Evolutionary conservation across 2,888 invertebrate species (phyloP).

Genomic region (Schizotus pectinicornis): DNA sequence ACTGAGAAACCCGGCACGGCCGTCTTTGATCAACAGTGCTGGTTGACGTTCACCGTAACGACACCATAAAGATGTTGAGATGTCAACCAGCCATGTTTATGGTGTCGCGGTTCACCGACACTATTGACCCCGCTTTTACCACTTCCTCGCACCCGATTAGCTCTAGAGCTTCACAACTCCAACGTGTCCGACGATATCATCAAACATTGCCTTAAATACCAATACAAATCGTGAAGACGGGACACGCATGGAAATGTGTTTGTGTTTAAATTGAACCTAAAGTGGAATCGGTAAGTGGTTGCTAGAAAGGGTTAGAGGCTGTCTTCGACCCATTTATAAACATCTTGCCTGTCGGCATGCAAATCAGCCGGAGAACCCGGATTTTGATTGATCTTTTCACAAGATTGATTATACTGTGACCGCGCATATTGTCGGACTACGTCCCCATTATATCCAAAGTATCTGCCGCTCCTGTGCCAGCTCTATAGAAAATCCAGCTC

Average conservation of each 20-base stretch:
- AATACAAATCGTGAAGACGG: slow-evolving; percentile 3
- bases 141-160: slow-evolving; percentile 36
- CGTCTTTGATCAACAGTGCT: slow-evolving; percentile 50
- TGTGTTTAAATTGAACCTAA: slow-evolving; percentile 39
- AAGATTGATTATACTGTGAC: slow-evolving; percentile 58
- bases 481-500: too few relatives aligned
- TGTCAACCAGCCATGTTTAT: slow-evolving; percentile 52
- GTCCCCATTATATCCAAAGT: slow-evolving; percentile 36
- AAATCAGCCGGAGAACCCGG: slow-evolving; percentile 58
- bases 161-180: slow-evolving; percentile 2
- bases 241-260: slow-evolving; percentile 32
- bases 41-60: slow-evolving; percentile 51
- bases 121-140: slow-evolving; percentile 40
- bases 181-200: slow-evolving; percentile 2
- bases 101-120: slow-evolving; percentile 52
- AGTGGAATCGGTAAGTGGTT: slow-evolving; percentile 45
- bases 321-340: slow-evolving; percentile 59
- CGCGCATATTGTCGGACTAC: slow-evolving; percentile 51
- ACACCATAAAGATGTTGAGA: slow-evolving; percentile 54
- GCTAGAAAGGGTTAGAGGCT: slow-evolving; percentile 47
- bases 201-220: background rate
- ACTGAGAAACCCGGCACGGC: slow-evolving; percentile 40
- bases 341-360: slow-evolving; percentile 60
- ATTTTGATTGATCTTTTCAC: slow-evolving; percentile 60
- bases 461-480: slow-evolving; percentile 11